phyloP scores from a whole-genome alignment of 2,113 vertebrate species.

The Gulo gulo region DNA sequence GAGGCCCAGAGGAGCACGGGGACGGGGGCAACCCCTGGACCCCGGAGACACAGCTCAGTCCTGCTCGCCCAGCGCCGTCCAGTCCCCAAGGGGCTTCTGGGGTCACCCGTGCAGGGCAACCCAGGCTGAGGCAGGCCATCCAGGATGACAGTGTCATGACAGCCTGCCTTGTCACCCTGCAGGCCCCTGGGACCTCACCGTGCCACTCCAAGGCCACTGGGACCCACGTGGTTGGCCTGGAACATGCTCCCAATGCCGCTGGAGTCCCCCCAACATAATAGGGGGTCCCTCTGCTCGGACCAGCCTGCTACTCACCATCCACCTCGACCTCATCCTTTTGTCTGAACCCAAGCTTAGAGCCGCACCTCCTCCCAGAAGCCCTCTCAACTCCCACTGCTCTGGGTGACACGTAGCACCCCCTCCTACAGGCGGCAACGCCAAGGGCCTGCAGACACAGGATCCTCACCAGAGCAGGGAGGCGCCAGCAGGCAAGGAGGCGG shows the following conservation, averaged over 20 bases:
- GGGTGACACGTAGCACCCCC: rapidly evolving
- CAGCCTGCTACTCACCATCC: not conserved
- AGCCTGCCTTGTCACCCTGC: not conserved
- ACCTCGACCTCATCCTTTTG: not conserved
- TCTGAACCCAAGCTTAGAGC: too few relatives aligned
- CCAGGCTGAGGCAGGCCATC: not conserved
- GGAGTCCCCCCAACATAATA: not conserved
- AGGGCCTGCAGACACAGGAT: not conserved
- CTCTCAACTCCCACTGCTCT: not conserved
- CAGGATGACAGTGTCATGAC: not conserved
- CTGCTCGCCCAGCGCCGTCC: not conserved
- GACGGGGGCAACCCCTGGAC: too few relatives aligned
- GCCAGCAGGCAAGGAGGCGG: not conserved
- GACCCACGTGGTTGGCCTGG: rapidly evolving
- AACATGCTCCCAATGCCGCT: not conserved
- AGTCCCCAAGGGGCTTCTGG: not conserved
- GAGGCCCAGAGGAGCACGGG: too few relatives aligned
- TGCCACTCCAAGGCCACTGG: too few relatives aligned
- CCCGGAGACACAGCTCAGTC: not conserved
- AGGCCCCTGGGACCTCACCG: not conserved
- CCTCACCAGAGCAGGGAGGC: not conserved
- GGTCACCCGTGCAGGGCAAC: not conserved
- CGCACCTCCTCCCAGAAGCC: not conserved
- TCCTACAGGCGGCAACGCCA: not conserved
- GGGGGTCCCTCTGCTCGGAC: not conserved